Evolutionary conservation across 2,888 invertebrate genomes (phyloP).

Genomic region (Drosophila neotestacea): DNA sequence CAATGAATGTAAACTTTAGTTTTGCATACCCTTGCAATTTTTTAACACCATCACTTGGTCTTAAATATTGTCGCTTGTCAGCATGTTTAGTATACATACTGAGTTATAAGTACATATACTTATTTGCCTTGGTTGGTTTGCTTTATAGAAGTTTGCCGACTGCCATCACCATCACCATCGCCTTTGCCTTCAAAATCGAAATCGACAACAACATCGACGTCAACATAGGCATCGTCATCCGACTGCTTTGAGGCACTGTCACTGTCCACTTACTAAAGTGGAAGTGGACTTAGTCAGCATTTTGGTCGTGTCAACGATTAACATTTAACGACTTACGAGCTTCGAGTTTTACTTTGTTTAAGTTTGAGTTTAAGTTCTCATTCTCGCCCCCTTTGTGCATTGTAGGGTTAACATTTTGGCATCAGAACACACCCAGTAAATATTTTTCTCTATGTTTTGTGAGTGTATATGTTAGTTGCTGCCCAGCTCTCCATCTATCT

Average conservation of each 20-base stretch:
- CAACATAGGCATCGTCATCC: slow-evolving; percentile 30
- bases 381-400: slow-evolving; percentile 47
- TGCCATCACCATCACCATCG: slow-evolving; percentile 4
- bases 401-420: slow-evolving; percentile 77
- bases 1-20: background rate
- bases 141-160: slow-evolving; percentile 48
- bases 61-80: slow-evolving; percentile 17
- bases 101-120: slow-evolving; percentile 24
- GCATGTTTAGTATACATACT: slow-evolving; percentile 28
- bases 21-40: background rate
- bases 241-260: slow-evolving; percentile 28
- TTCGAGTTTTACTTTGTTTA: slow-evolving; percentile 24
- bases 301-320: slow-evolving; percentile 79
- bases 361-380: slow-evolving; percentile 30
- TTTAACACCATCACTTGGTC: slow-evolving; percentile 1
- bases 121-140: slow-evolving; percentile 47
- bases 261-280: slow-evolving; percentile 39
- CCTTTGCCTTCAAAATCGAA: background rate
- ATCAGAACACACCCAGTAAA: slow-evolving; percentile 73
- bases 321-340: slow-evolving; percentile 72
- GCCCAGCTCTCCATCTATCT: slow-evolving; percentile 16
- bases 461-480: slow-evolving; percentile 35
- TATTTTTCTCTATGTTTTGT: slow-evolving; percentile 30
- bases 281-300: slow-evolving; percentile 67
- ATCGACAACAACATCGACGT: background rate